Evolutionary conservation across 2,888 invertebrate species (phyloP).

Genomic region (Andricus curvator): DNA sequence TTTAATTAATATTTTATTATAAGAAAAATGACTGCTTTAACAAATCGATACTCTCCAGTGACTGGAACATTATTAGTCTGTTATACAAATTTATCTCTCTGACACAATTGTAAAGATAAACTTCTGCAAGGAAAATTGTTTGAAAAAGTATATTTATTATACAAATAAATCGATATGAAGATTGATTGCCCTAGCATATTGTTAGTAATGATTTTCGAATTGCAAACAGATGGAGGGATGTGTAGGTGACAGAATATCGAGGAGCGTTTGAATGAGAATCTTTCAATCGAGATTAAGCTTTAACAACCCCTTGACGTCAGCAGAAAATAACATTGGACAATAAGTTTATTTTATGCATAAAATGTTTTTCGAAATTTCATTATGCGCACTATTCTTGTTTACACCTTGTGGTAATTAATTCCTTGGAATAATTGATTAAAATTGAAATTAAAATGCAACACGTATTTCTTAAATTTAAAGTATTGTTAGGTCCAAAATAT

Average conservation of each 20-base stretch:
- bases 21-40: too few relatives aligned
- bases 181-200: not conserved
- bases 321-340: not conserved
- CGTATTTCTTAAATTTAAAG: too few relatives aligned
- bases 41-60: not conserved
- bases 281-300: not conserved
- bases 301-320: not conserved
- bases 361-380: too few relatives aligned
- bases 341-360: not conserved
- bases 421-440: too few relatives aligned
- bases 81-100: not conserved
- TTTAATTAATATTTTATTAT: too few relatives aligned
- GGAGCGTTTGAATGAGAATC: not conserved
- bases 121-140: not conserved
- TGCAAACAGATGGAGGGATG: not conserved
- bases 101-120: not conserved
- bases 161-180: not conserved
- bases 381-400: too few relatives aligned
- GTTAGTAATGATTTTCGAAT: not conserved
- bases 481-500: too few relatives aligned
- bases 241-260: not conserved
- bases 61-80: not conserved
- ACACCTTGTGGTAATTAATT: too few relatives aligned
- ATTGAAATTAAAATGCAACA: too few relatives aligned
- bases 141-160: not conserved